A percentile compares a stretch with the other conserved stretches of the same genome.
These are phyloP conservation scores for Apomyelois bistriatella DNA, from an alignment of 2,888 invertebrate species.

Conservation along the genomic window DNA sequence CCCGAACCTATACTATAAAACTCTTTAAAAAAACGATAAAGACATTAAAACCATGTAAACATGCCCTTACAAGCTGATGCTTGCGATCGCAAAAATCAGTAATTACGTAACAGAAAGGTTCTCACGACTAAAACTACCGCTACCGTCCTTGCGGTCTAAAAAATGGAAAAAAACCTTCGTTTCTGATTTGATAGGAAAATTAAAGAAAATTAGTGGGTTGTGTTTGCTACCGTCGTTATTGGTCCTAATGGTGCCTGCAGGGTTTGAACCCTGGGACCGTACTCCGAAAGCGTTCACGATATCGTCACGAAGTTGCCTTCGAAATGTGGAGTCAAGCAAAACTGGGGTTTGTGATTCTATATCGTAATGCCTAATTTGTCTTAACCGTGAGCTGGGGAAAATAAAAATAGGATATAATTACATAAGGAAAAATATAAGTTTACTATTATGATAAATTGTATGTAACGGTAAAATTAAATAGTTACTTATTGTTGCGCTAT, in stretches of 20 bases:
- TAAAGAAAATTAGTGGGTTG: conserved; percentile 74
- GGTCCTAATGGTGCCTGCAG: conserved; percentile 72
- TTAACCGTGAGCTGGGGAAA: too few species aligned
- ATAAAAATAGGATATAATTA: too few species aligned
- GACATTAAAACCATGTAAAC: conserved; percentile 23
- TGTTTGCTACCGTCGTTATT: conserved; percentile 73
- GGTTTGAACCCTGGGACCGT: conserved; percentile 59
- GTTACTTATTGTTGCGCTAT: too few species aligned
- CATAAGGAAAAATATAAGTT: too few species aligned
- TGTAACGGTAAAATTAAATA: too few species aligned
- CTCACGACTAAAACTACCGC: conserved; percentile 63
- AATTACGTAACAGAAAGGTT: conserved; percentile 65
- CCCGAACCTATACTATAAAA: too few species aligned
- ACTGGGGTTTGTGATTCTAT: background rate
- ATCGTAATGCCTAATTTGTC: background rate
- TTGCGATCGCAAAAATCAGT: conserved; percentile 34
- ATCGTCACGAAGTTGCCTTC: conserved; percentile 33
- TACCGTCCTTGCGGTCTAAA: conserved; percentile 46
- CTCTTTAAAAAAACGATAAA: too few species aligned
- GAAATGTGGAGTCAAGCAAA: background rate
- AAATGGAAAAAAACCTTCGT: conserved; percentile 54
- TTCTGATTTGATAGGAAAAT: conserved; percentile 78
- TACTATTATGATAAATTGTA: too few species aligned
- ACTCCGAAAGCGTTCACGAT: conserved; percentile 63
- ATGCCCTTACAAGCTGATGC: conserved; percentile 32